Conservation (phyloP, 2,888 invertebrate species). For the Erynnis tages region DNA sequence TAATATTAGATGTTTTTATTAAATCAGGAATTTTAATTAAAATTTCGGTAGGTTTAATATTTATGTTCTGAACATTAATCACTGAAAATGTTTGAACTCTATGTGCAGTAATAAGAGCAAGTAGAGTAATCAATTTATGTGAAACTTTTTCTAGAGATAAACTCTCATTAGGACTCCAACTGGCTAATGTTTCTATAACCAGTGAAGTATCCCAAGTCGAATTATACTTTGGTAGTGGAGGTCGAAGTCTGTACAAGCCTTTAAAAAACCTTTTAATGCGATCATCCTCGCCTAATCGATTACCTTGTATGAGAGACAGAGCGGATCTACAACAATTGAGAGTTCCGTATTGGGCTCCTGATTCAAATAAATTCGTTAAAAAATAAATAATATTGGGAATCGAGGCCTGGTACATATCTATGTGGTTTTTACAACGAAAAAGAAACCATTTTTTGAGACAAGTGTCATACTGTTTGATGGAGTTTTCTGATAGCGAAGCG, state of each 20-base stretch:
- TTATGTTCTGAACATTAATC: no score
- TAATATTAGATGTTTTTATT: no score
- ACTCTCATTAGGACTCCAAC: constrained; percentile 28
- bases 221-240: constrained; percentile 17
- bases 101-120: constrained; percentile 36
- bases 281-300: background rate
- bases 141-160: constrained; percentile 23
- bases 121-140: constrained; percentile 33
- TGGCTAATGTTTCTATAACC: constrained; percentile 21
- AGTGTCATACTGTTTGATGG: constrained; percentile 17
- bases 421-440: background rate
- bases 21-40: no score
- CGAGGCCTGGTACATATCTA: background rate
- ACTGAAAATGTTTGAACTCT: constrained; percentile 34
- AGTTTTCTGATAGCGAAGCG: constrained; percentile 12
- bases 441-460: constrained; percentile 5
- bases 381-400: background rate
- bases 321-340: background rate
- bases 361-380: background rate
- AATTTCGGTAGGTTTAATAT: no score
- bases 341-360: background rate
- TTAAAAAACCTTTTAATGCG: constrained; percentile 4
- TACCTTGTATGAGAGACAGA: background rate
- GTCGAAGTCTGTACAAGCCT: background rate
- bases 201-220: constrained; percentile 22